These are phyloP conservation scores for Stegodyphus mimosarum DNA, from an alignment of 1,140 invertebrate species.

Conservation along the genomic window DNA sequence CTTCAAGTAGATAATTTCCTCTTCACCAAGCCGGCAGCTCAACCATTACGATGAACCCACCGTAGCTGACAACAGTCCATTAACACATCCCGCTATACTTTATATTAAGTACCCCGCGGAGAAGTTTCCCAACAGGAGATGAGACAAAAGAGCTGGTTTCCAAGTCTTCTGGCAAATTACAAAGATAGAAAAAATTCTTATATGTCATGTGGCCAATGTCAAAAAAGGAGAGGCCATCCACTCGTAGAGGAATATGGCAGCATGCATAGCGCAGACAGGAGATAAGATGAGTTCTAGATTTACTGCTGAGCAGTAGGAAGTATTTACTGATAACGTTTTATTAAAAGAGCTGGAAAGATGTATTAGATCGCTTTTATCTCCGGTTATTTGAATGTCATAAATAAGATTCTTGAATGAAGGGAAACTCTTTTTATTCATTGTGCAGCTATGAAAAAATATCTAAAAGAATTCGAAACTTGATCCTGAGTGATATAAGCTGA, in stretches of 20 bases:
- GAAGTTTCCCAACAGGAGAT: not conserved
- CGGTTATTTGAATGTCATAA: slow-evolving; percentile 3
- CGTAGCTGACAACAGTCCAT: slow-evolving; percentile 53
- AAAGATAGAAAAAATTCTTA: slow-evolving; percentile 5
- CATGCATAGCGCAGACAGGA: slow-evolving; percentile 6
- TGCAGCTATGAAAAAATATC: too few species aligned
- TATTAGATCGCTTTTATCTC: not conserved
- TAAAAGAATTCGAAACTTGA: too few species aligned
- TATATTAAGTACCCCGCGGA: not conserved
- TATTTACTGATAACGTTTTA: slow-evolving; percentile 14
- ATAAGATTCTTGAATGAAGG: not conserved
- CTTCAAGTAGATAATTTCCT: slow-evolving; percentile 15
- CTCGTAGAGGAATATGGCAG: not conserved
- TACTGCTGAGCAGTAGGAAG: slow-evolving; percentile 9
- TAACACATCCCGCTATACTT: slow-evolving; percentile 45
- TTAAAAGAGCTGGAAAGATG: slow-evolving; percentile 22
- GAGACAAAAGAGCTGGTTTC: slow-evolving; percentile 18
- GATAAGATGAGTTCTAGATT: slow-evolving; percentile 37
- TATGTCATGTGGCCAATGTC: slow-evolving; percentile 23
- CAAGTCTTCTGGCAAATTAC: slow-evolving; percentile 15
- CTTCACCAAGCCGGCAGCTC: slow-evolving; percentile 7
- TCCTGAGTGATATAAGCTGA: too few species aligned
- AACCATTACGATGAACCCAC: slow-evolving; percentile 19
- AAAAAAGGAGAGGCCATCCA: not conserved
- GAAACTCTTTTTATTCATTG: too few species aligned